A percentile compares a stretch with the other conserved stretches of the same genome.
Evolutionary conservation across 2,113 vertebrate species (phyloP).

Genomic region (Pachycephala philippinensis): DNA sequence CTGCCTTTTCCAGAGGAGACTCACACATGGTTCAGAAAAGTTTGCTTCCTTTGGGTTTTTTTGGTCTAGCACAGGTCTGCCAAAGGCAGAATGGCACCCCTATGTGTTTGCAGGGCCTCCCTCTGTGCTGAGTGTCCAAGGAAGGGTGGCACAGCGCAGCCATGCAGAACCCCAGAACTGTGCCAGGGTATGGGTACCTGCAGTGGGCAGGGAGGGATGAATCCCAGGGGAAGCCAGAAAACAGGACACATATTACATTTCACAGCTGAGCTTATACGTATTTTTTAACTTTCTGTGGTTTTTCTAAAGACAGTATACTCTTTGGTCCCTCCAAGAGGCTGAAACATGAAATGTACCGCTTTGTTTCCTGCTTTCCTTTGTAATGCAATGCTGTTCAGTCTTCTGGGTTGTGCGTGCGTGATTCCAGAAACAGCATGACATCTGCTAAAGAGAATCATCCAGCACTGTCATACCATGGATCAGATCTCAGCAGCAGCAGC

Average conservation of each 20-base stretch:
- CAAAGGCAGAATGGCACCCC: background rate
- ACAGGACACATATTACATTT: accelerated
- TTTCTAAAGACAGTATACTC: background rate
- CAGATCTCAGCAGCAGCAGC: background rate
- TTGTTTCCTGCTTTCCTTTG: background rate
- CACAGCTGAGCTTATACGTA: background rate
- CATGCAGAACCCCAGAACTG: background rate
- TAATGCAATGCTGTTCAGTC: background rate
- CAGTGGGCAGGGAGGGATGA: background rate
- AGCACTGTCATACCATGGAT: background rate
- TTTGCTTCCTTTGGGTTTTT: background rate
- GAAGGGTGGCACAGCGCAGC: background rate
- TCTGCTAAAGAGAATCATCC: background rate
- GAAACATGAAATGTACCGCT: background rate
- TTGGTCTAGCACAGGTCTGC: background rate
- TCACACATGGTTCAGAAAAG: background rate
- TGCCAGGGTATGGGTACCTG: background rate
- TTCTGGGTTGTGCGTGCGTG: accelerated
- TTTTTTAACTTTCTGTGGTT: background rate
- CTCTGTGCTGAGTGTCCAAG: background rate
- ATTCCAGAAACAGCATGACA: background rate
- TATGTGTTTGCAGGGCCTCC: background rate
- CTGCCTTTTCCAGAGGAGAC: background rate
- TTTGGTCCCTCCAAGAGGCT: background rate
- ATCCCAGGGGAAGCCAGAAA: background rate